Evolutionary conservation across 2,888 invertebrate genomes (phyloP).

Genomic region (Melieria omissa): DNA sequence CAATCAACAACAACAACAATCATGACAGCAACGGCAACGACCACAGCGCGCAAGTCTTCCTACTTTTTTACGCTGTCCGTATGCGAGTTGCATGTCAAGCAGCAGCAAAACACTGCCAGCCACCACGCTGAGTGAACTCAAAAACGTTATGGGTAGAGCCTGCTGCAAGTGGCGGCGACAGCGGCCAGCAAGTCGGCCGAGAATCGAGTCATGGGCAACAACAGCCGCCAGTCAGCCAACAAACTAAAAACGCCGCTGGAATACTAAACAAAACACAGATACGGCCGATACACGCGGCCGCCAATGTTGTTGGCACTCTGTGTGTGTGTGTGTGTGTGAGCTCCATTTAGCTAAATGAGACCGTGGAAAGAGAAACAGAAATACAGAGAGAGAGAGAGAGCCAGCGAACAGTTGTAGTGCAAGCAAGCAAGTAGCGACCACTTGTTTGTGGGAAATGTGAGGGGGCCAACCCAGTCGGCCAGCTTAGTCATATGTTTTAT

Average conservation of each 20-base stretch:
- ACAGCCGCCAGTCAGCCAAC: not conserved
- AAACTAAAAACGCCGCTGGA: constrained; percentile 17
- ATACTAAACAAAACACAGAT: constrained; percentile 13
- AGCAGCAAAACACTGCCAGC: too few relatives aligned
- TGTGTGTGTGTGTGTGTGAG: too few relatives aligned
- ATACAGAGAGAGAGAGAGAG: constrained; percentile 2
- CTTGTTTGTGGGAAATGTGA: constrained; percentile 6
- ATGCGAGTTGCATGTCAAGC: too few relatives aligned
- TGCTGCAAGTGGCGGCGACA: not conserved
- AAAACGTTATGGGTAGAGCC: not conserved
- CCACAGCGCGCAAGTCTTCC: too few relatives aligned
- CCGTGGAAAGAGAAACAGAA: not conserved
- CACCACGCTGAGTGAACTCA: not conserved
- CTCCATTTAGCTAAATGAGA: not conserved
- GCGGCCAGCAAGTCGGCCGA: constrained; percentile 11
- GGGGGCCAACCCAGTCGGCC: constrained; percentile 1
- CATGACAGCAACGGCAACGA: constrained; percentile 9
- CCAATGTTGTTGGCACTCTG: too few relatives aligned
- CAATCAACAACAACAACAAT: constrained; percentile 6
- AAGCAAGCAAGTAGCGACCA: constrained; percentile 12
- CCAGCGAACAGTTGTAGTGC: constrained; percentile 5
- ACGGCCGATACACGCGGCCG: too few relatives aligned
- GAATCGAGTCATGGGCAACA: constrained; percentile 30
- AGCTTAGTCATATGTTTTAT: constrained; percentile 10
- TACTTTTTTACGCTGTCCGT: too few relatives aligned